Evolutionary conservation across 2,888 invertebrate species (phyloP), one percentile per base, ranked within the genome.

Genomic region (Rhaphigaster nebulosa): DNA sequence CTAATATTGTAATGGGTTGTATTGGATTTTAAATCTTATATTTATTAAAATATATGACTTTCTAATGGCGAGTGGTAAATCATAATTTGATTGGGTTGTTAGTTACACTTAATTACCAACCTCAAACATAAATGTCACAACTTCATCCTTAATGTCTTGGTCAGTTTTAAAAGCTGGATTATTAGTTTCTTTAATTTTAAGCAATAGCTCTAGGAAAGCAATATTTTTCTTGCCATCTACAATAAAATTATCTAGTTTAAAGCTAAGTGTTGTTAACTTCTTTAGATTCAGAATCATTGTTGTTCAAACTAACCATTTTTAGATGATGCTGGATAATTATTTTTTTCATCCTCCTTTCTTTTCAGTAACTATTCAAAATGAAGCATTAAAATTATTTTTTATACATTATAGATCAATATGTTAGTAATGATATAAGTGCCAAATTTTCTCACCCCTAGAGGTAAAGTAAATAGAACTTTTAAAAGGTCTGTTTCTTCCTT

Each of bases 71-170:
- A 10, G 4, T n/a, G 12, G 5, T 10, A 12, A n/a, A n/a, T 65
- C 4, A 18, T 18, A 65, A 18, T 34, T 34, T 34, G 29, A 34
- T 65, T 34, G 4, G 15, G 18, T 60, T 8, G n/a, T 60, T 29
- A 15, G 29, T 76, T 76, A 8, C 4, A 38, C 45, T 4, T 45
- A 1, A 84, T 84, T 84, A 84, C 38, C 94, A 45, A 95, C 95
- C 29, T 95, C 96, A 93, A 96, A 96, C 95, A 96, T 95, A 92
- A 96, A 96, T 0, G 96, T 96, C 92, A 96, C 96, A 0, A 96
- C 96, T 94, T 96, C 96, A 93, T 96, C 96, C 89, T 95, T 94
- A 84, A 96, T 95, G 91, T 95, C 95, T 56, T 95, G 93, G 92
- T 95, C 95, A 20, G 95, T 94, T 38, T 54, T 18, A 87, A 97